Base-by-base conservation (phyloP, 2,888 invertebrate species). In the Psylliodes chrysocephalus region DNA sequence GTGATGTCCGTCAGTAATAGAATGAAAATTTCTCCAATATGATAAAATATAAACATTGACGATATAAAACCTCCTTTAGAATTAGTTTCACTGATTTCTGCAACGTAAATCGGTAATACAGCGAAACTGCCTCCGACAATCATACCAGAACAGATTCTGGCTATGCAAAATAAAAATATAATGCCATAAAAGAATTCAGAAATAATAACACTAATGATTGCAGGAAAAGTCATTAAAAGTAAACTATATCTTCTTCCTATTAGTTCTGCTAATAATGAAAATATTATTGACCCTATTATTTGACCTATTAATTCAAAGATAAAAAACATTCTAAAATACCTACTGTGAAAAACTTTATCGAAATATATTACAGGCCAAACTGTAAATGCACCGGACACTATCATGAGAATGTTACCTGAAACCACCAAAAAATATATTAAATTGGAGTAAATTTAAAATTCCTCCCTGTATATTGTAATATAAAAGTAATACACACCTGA, bases 201-300 rank as follows among this genome's bases (percentile, higher is more conserved):
- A 6, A 52, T 18, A 5, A 8, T 7, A 22, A 6, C 18, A 14
- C 19, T 18, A 19, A 35, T 0, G 7, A 52, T 7, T n/a, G 25
- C 14, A 38, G 53, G 53, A 15, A 53, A 1, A 22, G 15, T 15
- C 2, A 40, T 2, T 15, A 25, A 38, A 2, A 18, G 0, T 17
- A 53, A 15, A 15, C 25, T n/a, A 15, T n/a, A 28, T 15, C 22
- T 53, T 53, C 53, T 53, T 5, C 53, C 53, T 15, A 28, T 40
- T 15, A 53, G 6, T 25, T 53, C 53, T 1, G 53, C 25, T 40
- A 40, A 53, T 12, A 53, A 25, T 10, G 40, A 14, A 17, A 40
- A 53, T 10, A 53, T 3, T 1, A 15, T 3, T 2, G 25, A 7
- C 15, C 53, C 53, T 10, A 40, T 6, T 22, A 22, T 6, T 4